Conservation (phyloP, 37 sponge, comb jelly and placozoan species). For the Corticium candelabrum region DNA sequence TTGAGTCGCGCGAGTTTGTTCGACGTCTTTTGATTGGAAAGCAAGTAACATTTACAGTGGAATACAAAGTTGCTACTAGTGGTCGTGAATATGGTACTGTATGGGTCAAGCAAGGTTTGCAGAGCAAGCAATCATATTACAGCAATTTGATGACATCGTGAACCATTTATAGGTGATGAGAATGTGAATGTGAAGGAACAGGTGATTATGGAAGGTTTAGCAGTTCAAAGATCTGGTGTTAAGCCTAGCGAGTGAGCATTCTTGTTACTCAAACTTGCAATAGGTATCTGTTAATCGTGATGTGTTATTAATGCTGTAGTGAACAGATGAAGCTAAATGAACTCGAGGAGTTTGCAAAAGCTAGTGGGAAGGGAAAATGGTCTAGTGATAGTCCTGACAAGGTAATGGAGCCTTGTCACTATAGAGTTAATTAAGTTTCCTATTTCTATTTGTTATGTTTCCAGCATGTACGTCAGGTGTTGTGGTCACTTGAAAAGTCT, state of each 20-base stretch:
- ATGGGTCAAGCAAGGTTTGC: constrained; percentile 23
- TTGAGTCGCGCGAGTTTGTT: constrained; percentile 82
- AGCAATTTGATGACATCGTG: background rate
- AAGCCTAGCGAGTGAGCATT: background rate
- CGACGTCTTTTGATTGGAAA: constrained; percentile 73
- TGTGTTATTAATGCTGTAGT: constrained; percentile 12
- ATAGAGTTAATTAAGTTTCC: background rate
- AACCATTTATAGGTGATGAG: background rate
- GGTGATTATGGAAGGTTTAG: background rate
- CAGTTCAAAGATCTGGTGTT: background rate
- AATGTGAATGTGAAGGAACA: background rate
- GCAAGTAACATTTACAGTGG: constrained; percentile 76
- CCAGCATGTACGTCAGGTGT: constrained; percentile 43
- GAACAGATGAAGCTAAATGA: constrained; percentile 32
- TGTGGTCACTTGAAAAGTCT: constrained; percentile 57
- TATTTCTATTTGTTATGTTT: background rate
- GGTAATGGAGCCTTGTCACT: background rate
- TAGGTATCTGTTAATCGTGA: background rate
- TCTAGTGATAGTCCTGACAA: background rate
- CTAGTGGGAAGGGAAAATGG: constrained; percentile 56
- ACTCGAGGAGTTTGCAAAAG: constrained; percentile 52
- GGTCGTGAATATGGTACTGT: constrained; percentile 45
- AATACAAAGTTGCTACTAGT: constrained; percentile 34
- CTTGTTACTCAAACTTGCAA: no score
- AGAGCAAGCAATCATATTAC: background rate